Base-by-base conservation (phyloP, 2,797 vertebrate species). In the Scolopax bukidnonensis region DNA sequence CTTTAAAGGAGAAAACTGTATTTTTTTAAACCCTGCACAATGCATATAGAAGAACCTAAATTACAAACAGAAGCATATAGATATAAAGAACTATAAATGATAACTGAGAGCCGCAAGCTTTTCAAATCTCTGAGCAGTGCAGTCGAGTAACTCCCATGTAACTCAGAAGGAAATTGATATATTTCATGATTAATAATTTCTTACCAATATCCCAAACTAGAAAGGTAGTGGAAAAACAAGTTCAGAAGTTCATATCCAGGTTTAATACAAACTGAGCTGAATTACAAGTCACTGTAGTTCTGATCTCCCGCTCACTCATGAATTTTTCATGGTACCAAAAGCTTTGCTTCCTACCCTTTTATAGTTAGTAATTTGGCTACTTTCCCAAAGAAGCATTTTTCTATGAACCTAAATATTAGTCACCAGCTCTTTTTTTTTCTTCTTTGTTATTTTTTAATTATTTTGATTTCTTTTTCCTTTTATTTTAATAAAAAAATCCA, bases 331-430 rank as follows among this genome's bases (percentile, higher is more conserved):
- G 65, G 56, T 94, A 87, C 91, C 54, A 51, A 87, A 95, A 93
- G 6, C 43, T 96, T 97, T 96, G 94, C 21, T 96, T 95, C 71
- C 84, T 89, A 93, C 48, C 25, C 27, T 96, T 96, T 97, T 95
- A 96, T 68, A 95, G 88, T 94, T 91, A 90, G 67, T 53, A 92
- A 97, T 93, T 95, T 95, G 92, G 84, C 87, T 92, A 53, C 60
- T 89, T 96, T 96, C 81, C 94, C 93, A 93, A 97, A 95, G 54
- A 94, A 76, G 17, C 30, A 40, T 91, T 89, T 97, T 96, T 92
- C 85, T 93, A 84, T 83, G 94, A 93, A 90, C 56, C 87, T 93
- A 95, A 80, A 95, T 93, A 59, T 85, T 92, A 93, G 67, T 81
- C 45, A 94, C 75, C 48, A 64, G 38, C 41, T 85, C 65, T 85